Conservation (phyloP, 2,113 vertebrate genomes). For the Actenoides hombroni region DNA sequence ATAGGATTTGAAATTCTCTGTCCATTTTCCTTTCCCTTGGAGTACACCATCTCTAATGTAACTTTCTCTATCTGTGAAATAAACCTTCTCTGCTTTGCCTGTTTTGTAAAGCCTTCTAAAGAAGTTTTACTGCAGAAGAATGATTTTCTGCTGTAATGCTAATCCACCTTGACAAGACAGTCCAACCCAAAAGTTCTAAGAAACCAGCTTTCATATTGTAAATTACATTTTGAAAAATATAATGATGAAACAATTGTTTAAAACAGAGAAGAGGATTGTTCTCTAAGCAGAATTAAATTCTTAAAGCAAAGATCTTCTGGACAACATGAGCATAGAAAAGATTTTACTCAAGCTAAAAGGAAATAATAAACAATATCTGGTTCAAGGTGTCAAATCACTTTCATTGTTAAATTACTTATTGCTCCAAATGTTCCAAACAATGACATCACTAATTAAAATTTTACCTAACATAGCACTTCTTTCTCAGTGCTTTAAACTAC, state of each 20-base stretch:
- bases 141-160: neutral
- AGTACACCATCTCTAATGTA: neutral
- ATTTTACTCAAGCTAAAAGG: no score
- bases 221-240: neutral
- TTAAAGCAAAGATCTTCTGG: neutral
- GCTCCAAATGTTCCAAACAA: neutral
- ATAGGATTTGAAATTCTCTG: neutral
- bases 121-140: neutral
- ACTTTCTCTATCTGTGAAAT: neutral
- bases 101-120: neutral
- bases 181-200: no score
- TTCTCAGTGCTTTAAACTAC: neutral
- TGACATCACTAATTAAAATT: neutral
- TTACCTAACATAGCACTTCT: neutral
- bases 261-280: neutral
- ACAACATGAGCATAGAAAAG: neutral
- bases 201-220: no score
- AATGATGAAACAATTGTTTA: neutral
- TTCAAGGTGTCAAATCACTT: neutral
- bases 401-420: neutral
- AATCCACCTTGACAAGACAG: neutral
- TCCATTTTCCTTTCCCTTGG: neutral
- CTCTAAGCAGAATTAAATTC: neutral
- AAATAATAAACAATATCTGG: no score
- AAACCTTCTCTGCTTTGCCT: neutral